phyloP scores from a whole-genome alignment of 2,797 vertebrate genomes.

The Characodon lateralis region DNA sequence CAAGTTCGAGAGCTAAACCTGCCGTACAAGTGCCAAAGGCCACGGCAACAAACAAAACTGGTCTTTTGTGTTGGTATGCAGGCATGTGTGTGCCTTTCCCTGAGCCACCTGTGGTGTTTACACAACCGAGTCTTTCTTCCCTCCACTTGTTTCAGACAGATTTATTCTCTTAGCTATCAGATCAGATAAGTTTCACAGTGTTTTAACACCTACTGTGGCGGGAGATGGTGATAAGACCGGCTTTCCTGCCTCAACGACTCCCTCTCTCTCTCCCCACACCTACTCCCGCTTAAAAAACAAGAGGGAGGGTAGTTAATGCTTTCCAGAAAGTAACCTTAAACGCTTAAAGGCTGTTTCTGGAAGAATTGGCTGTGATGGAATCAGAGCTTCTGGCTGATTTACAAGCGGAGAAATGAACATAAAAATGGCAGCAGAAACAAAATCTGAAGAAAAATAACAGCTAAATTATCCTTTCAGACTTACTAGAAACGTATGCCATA shows the following conservation, averaged over 20 bases:
- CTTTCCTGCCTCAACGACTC: constrained; percentile 15
- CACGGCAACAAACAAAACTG: constrained; percentile 59
- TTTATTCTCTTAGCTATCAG: constrained; percentile 74
- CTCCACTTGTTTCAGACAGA: constrained; percentile 56
- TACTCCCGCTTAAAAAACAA: neutral
- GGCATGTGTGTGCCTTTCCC: constrained; percentile 27
- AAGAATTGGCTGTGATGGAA: constrained; percentile 36
- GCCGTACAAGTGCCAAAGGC: constrained; percentile 55
- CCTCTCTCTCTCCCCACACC: no score
- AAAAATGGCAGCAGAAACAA: constrained; percentile 16
- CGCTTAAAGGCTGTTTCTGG: constrained; percentile 31
- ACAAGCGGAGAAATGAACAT: constrained; percentile 3
- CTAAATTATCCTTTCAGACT: constrained; percentile 7
- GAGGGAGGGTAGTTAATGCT: constrained; percentile 48
- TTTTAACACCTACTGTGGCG: constrained; percentile 79
- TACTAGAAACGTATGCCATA: neutral
- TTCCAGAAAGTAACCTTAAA: constrained; percentile 65
- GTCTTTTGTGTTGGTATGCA: constrained; percentile 19
- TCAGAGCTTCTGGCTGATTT: constrained; percentile 33
- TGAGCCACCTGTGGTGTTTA: constrained; percentile 64
- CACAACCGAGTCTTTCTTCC: constrained; percentile 60
- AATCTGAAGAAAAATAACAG: neutral
- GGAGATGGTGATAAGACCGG: constrained; percentile 59
- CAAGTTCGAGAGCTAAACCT: constrained; percentile 49
- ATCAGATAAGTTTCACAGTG: constrained; percentile 75